Percentiles rank a stretch among this genome's conserved stretches.
phyloP scores from a whole-genome alignment of 2,797 vertebrate genomes.

The Ctenochaetus hawaiiensis region DNA sequence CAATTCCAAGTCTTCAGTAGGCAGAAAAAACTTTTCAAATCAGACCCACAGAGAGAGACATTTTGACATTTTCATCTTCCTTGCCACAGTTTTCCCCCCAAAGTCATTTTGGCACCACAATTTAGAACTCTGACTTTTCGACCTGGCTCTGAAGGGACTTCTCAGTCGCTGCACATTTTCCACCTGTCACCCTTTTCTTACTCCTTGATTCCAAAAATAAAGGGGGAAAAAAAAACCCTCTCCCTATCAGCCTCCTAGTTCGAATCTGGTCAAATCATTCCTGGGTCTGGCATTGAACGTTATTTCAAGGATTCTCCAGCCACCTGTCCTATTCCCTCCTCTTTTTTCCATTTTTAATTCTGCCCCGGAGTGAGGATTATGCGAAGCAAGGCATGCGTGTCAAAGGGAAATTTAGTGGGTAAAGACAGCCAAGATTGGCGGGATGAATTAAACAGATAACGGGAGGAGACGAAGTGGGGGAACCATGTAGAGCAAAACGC shows the following conservation, averaged over 20 bases:
- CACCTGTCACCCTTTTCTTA: conserved; percentile 79
- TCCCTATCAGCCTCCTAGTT: conserved; percentile 74
- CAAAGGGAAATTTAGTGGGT: conserved; percentile 91
- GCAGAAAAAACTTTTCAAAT: conserved; percentile 71
- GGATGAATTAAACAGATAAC: conserved; percentile 92
- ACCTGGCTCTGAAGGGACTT: conserved; percentile 73
- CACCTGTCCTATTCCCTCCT: conserved; percentile 85
- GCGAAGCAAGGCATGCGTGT: conserved; percentile 90
- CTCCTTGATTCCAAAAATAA: conserved; percentile 77
- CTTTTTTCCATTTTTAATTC: conserved; percentile 87
- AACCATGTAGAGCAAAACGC: conserved; percentile 87
- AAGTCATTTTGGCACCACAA: conserved; percentile 79
- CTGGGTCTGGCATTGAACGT: conserved; percentile 83
- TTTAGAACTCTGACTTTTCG: conserved; percentile 69
- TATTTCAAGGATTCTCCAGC: conserved; percentile 88
- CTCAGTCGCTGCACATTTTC: conserved; percentile 73
- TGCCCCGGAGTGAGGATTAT: conserved; percentile 90
- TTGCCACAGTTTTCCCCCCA: conserved; percentile 62
- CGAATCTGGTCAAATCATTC: conserved; percentile 86
- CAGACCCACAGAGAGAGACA: conserved; percentile 72
- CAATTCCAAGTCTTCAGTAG: conserved; percentile 56
- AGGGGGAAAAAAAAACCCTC: conserved; percentile 48
- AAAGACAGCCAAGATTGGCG: conserved; percentile 90
- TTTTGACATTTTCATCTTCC: conserved; percentile 80
- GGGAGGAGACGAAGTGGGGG: conserved; percentile 80